These are phyloP conservation scores for Nettapus auritus DNA, from an alignment of 2,113 vertebrate genomes.

Conservation along the genomic window DNA sequence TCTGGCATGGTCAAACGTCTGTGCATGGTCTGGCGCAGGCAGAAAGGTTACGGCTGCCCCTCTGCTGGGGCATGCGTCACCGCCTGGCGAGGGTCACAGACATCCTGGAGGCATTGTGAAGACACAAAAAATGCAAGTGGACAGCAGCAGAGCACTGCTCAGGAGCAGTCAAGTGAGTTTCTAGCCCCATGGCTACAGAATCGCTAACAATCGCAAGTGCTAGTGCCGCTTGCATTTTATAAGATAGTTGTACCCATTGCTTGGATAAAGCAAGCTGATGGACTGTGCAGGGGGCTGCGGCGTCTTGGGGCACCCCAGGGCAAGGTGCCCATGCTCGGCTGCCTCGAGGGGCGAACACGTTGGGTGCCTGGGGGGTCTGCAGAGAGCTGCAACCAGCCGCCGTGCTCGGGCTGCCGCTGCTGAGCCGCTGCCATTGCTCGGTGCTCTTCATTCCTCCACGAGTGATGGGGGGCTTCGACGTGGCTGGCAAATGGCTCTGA, in stretches of 20 bases:
- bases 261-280: not conserved
- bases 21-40: accelerated
- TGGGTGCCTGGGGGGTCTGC: too few relatives aligned
- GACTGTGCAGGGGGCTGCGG: too few relatives aligned
- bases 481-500: not conserved
- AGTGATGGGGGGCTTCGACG: not conserved
- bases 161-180: not conserved
- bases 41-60: accelerated
- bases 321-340: too few relatives aligned
- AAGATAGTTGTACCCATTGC: too few relatives aligned
- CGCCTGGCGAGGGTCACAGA: not conserved
- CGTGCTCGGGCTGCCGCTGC: too few relatives aligned
- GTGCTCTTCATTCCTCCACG: not conserved
- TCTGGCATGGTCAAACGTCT: accelerated
- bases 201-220: not conserved
- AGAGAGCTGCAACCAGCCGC: too few relatives aligned
- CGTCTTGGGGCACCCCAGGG: too few relatives aligned
- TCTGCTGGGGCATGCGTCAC: accelerated
- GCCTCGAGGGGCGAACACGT: too few relatives aligned
- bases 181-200: not conserved
- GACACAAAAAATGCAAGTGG: not conserved
- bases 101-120: not conserved
- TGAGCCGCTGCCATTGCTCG: too few relatives aligned
- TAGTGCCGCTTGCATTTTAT: too few relatives aligned
- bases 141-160: not conserved